Base-by-base conservation (phyloP, 2,888 invertebrate genomes). In the Sarcophaga subvicina region DNA sequence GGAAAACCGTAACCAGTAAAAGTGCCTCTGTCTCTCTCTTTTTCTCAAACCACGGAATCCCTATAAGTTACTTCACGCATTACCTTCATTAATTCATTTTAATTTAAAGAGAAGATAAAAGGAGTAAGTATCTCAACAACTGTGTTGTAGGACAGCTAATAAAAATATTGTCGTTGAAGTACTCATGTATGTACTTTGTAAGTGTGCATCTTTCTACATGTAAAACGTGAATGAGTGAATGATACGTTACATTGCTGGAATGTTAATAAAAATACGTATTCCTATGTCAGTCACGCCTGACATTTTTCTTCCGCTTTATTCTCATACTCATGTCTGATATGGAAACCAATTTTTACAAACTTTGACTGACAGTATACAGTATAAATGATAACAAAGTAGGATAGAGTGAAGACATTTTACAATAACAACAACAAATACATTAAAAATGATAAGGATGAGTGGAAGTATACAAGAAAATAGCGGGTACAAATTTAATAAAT, bases 211-310 rank as follows among this genome's bases (percentile, higher is more conserved):
- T 54, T 8, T 8, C 2, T 37, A 10, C 37, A 37, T 54, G 14
- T 14, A 4, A 10, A 8, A 54, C 14, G 12, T 14, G 17, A 54
- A 54, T 14, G 54, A 54, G 17, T 54, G 17, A 54, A 54, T 17
- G 54, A 17, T 54, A 54, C 8, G 37, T 37, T 5, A 54, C 14
- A 4, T 12, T 17, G 1, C 10, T 14, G 4, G 4, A 54, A 10
- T 17, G 2, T 1, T 5, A 4, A 0, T 17, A 54, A 17, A 22
- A 73, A 59, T 54, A n/a, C n/a, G n/a, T n/a, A 45, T 73, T 67
- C 73, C 45, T 73, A 75, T 75, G 77, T 81, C 86, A 66, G 86
- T 86, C 78, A 83, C 80, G 78, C 59, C 75, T 83, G 70, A 80
- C 62, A 80, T 83, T 83, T 83, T 66, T 73, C n/a, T 80, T 54